Evolutionary conservation across 2,113 vertebrate species (phyloP).

Genomic region (Poecilia latipinna): DNA sequence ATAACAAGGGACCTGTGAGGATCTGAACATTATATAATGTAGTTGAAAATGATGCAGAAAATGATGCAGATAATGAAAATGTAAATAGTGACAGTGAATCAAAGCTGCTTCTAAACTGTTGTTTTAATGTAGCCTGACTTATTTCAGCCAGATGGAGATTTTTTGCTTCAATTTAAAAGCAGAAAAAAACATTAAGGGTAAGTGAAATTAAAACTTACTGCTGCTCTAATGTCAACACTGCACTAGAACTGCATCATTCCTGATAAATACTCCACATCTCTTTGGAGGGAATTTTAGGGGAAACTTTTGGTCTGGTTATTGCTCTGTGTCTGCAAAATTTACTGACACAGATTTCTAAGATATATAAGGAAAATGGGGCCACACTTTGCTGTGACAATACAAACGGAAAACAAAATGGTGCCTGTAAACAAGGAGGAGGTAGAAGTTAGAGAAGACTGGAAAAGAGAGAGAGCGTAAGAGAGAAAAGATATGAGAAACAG

Average conservation of each 20-base stretch:
- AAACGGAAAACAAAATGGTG: slow-evolving; percentile 60
- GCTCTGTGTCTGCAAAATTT: slow-evolving; percentile 22
- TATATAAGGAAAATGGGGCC: slow-evolving; percentile 25
- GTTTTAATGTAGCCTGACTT: slow-evolving; percentile 14
- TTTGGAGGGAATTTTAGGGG: neutral
- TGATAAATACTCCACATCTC: slow-evolving; percentile 1
- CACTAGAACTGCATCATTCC: slow-evolving; percentile 9
- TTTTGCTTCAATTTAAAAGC: neutral
- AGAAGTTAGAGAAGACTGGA: neutral
- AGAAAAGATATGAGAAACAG: neutral
- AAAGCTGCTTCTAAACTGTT: no score
- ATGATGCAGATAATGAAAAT: neutral
- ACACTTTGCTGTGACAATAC: slow-evolving; percentile 15
- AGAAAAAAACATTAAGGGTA: neutral
- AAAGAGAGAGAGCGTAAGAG: neutral
- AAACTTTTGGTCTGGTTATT: neutral
- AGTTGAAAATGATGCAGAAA: neutral
- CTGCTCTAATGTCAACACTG: slow-evolving; percentile 18
- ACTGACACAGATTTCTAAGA: slow-evolving; percentile 6
- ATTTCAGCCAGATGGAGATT: neutral
- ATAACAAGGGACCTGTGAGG: no score
- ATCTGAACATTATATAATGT: no score
- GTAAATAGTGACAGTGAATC: slow-evolving; percentile 8
- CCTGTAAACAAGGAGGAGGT: slow-evolving; percentile 9
- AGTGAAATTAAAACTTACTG: slow-evolving; percentile 7